These are phyloP conservation scores for Mactromeris polynyma DNA, from an alignment of 2,888 invertebrate species.

Conservation along the genomic window DNA sequence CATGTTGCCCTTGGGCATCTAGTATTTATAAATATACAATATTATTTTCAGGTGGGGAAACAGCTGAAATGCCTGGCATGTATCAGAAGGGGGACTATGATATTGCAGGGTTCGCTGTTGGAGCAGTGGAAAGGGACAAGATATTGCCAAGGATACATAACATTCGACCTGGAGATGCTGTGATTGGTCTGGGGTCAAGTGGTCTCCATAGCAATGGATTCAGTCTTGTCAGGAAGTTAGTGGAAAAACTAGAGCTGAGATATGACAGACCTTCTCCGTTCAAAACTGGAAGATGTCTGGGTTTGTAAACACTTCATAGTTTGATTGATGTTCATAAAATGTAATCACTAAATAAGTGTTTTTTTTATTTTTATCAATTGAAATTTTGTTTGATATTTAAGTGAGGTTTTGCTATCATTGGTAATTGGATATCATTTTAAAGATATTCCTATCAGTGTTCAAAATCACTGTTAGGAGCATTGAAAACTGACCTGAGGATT, in stretches of 20 bases:
- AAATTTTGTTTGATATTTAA: too few species aligned
- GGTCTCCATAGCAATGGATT: constrained; percentile 98
- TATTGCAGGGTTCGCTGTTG: constrained; percentile 98
- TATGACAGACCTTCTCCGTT: constrained; percentile 92
- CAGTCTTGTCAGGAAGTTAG: constrained; percentile 94
- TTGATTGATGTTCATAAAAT: too few species aligned
- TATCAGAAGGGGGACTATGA: constrained; percentile 96
- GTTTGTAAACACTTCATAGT: constrained; percentile 86
- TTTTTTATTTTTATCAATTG: too few species aligned
- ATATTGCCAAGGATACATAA: constrained; percentile 91
- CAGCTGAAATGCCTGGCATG: constrained; percentile 94
- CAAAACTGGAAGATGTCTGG: constrained; percentile 90
- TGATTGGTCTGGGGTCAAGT: constrained; percentile 95
- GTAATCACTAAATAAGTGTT: too few species aligned
- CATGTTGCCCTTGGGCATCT: too few species aligned
- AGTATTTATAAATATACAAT: too few species aligned
- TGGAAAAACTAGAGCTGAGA: constrained; percentile 90
- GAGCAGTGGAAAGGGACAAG: constrained; percentile 93
- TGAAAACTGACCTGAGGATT: too few species aligned
- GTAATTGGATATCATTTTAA: too few species aligned
- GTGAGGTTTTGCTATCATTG: too few species aligned
- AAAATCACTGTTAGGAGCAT: too few species aligned
- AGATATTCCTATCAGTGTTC: too few species aligned
- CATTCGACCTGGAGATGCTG: constrained; percentile 91
- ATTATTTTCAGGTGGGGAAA: constrained; percentile 93